Evolutionary conservation across 2,888 invertebrate species (phyloP).

Genomic region (Elegia similella): DNA sequence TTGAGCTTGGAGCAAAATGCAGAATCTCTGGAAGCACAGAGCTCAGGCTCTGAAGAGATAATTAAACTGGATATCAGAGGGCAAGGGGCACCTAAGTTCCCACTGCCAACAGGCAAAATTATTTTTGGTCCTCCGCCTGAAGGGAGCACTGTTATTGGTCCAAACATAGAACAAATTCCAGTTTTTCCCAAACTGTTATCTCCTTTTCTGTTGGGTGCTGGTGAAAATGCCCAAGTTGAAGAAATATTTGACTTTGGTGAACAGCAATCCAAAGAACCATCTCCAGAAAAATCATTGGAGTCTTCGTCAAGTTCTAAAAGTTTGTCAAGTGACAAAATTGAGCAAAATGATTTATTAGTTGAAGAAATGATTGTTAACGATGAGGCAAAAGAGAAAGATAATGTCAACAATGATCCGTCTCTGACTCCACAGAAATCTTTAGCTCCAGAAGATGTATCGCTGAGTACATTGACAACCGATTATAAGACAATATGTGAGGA

Average conservation of each 20-base stretch:
- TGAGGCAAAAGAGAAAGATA: slow-evolving; percentile 46
- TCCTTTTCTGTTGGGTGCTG: slow-evolving; percentile 62
- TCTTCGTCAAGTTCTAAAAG: slow-evolving; percentile 45
- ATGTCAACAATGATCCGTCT: slow-evolving; percentile 42
- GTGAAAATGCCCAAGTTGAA: slow-evolving; percentile 50
- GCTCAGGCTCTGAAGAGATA: slow-evolving; percentile 71
- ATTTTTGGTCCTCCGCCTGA: slow-evolving; percentile 73
- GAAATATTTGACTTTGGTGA: slow-evolving; percentile 47
- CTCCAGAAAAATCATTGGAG: slow-evolving; percentile 34
- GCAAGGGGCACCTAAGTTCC: slow-evolving; percentile 58
- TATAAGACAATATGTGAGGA: slow-evolving; percentile 88
- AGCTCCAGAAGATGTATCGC: slow-evolving; percentile 63
- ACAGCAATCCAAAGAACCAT: slow-evolving; percentile 32
- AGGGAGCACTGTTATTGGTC: slow-evolving; percentile 54
- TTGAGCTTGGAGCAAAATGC: slow-evolving; percentile 34
- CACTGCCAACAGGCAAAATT: slow-evolving; percentile 61
- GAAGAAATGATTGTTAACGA: slow-evolving; percentile 67
- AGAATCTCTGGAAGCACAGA: slow-evolving; percentile 42
- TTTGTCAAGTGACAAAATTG: slow-evolving; percentile 55
- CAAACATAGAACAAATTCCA: slow-evolving; percentile 51
- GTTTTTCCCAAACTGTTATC: slow-evolving; percentile 63
- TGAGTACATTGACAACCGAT: slow-evolving; percentile 85
- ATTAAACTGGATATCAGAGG: slow-evolving; percentile 76
- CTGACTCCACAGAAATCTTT: slow-evolving; percentile 54
- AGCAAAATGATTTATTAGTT: slow-evolving; percentile 60